phyloP scores from a whole-genome alignment of 1,140 invertebrate genomes.

The Lamellibrachia luymesi region DNA sequence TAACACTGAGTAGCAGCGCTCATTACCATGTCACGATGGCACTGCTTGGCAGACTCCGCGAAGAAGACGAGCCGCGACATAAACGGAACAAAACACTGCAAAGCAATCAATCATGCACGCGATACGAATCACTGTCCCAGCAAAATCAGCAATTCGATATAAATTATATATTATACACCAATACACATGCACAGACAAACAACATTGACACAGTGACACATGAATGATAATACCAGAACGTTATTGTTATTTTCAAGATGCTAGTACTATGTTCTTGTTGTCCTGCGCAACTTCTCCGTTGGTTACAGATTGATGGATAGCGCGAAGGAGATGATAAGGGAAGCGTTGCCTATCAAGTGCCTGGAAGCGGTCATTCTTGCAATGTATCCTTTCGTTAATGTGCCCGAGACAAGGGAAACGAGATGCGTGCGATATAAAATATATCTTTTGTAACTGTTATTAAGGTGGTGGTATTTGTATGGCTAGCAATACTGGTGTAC shows the following conservation, averaged over 20 bases:
- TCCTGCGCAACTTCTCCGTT: neutral
- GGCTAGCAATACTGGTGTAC: neutral
- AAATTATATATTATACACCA: neutral
- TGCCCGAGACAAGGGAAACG: neutral
- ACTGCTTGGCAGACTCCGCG: no score
- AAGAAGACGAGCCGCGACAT: no score
- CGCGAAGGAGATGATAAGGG: slow-evolving; percentile 57
- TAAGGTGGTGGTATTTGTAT: neutral
- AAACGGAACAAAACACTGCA: no score
- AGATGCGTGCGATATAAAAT: neutral
- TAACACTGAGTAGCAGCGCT: neutral
- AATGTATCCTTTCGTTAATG: slow-evolving; percentile 49
- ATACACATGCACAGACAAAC: neutral
- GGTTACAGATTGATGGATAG: slow-evolving; percentile 52
- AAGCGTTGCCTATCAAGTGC: slow-evolving; percentile 59
- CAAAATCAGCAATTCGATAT: neutral
- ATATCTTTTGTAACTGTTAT: neutral
- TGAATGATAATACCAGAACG: neutral
- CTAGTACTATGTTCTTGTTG: neutral
- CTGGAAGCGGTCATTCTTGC: slow-evolving; percentile 58
- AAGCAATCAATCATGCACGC: neutral
- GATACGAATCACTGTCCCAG: neutral
- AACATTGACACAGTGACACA: no score
- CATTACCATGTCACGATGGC: no score
- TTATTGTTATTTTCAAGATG: neutral